phyloP scores from a whole-genome alignment of 2,113 vertebrate species.

The Tragelaphus imberbis region DNA sequence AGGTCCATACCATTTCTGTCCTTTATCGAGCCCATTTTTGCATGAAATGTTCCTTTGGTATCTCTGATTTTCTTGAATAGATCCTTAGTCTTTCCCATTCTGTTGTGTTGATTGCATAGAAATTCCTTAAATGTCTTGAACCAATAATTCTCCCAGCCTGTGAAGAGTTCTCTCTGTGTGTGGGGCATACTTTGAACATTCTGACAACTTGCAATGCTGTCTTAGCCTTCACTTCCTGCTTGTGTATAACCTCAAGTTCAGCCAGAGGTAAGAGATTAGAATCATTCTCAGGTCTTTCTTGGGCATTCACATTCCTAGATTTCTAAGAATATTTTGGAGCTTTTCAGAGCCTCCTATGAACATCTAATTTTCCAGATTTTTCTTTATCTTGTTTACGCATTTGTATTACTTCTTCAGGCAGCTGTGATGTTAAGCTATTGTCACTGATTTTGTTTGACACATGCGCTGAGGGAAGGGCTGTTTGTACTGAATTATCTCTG shows the following conservation, averaged over 20 bases:
- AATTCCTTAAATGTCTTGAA: not conserved
- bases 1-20: too few relatives aligned
- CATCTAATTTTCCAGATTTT: not conserved
- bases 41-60: too few relatives aligned
- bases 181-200: not conserved
- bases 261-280: not conserved
- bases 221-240: not conserved
- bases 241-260: not conserved
- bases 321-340: not conserved
- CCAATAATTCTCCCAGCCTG: not conserved
- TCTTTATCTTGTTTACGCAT: not conserved
- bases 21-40: too few relatives aligned
- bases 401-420: not conserved
- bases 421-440: not conserved
- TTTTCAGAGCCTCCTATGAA: not conserved
- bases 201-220: not conserved
- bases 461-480: not conserved
- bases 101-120: not conserved
- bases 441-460: not conserved
- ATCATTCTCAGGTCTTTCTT: not conserved
- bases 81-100: too few relatives aligned
- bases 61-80: too few relatives aligned
- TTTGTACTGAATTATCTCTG: not conserved
- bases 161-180: not conserved
- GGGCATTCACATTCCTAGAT: not conserved